Evolutionary conservation across 2,888 invertebrate genomes (phyloP), one percentile per base, ranked within the genome.

Genomic region (Pantelozetes paolii): DNA sequence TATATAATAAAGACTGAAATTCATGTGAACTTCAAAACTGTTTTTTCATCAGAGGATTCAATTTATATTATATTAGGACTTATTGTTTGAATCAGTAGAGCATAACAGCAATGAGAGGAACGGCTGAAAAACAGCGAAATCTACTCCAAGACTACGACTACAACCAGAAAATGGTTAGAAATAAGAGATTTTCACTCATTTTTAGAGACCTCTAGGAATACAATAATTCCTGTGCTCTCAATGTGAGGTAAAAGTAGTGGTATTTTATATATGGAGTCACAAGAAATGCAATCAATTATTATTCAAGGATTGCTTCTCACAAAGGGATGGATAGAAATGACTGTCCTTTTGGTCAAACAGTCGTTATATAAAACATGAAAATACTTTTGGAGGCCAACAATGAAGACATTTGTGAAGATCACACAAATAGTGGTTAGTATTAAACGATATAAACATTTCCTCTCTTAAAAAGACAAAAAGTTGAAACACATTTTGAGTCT

Each of bases 1-100:
- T n/a, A n/a, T n/a, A 32, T 30, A 30, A 9, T 23, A 15, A 18
- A 59, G 9, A 30, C 11, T 9, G 57, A 57, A 57, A 57, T 57
- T 57, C 28, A 57, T 32, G 59, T 15, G 59, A 62, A 32, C 18
- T 62, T 62, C 6, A 32, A 18, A n/a, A 62, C 15, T 62, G 36
- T 67, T 67, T 67, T 67, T 67, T 67, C 42, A 67, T 67, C 20
- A 67, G 23, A 67, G n/a, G n/a, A n/a, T n/a, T n/a, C n/a, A 36
- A 67, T 67, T 67, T 42, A 67, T 42, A 42, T 67, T 67, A 67
- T 67, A 67, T 67, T 67, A 64, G n/a, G 67, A 36, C 67, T 67
- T 42, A 42, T 67, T 67, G 67, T 67, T 42, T 67, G 67, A 67
- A 42, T 42, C 67, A 67, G 40, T 67, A 42, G 72, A 71, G 45